Evolutionary conservation across 2,888 invertebrate species (phyloP), one percentile per base, ranked within the genome.

Genomic region (Timema cristinae): DNA sequence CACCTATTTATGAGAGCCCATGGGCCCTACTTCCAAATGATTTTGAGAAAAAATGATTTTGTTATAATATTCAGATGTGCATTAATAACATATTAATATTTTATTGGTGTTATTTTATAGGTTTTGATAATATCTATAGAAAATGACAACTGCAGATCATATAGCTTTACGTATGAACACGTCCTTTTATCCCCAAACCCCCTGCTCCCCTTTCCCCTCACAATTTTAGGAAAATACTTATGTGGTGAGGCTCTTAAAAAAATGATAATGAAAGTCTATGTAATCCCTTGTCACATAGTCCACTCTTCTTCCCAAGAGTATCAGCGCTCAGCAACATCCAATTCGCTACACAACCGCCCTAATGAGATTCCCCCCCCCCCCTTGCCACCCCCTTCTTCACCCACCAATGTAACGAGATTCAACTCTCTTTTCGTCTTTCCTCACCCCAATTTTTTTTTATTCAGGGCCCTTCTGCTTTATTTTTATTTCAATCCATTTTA

Each of bases 321-420:
- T 7, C 15, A 32, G 11, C 63, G 63, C 63, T 51, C 68, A 51
- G 54, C 68, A 54, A 52, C 68, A 68, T 68, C 68, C 68, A 68
- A 68, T 68, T 54, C 68, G 72, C 72, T 67, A 70, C 72, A 67
- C 69, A 66, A 72, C 72, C 72, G 70, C 70, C 71, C 72, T 74
- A 74, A 74, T 74, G 74, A 74, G 74, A 74, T 74, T 74, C 72
- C 72, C 72, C 69, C 56, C 52, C 50, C 71, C 70, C 70, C 51
- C 68, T 51, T 66, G 9, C 54, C 54, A 11, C 54, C 54, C n/a
- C 54, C 54, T n/a, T n/a, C 54, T 63, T 47, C n/a, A 10, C 63
- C 47, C 72, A 71, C 72, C 72, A 71, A 74, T 74, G 71, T 71
- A 72, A 74, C 72, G 74, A 74, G 72, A 74, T 74, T 74, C 72